Evolutionary conservation across 2,113 vertebrate genomes (phyloP).

Genomic region (Coptodon rendalli): DNA sequence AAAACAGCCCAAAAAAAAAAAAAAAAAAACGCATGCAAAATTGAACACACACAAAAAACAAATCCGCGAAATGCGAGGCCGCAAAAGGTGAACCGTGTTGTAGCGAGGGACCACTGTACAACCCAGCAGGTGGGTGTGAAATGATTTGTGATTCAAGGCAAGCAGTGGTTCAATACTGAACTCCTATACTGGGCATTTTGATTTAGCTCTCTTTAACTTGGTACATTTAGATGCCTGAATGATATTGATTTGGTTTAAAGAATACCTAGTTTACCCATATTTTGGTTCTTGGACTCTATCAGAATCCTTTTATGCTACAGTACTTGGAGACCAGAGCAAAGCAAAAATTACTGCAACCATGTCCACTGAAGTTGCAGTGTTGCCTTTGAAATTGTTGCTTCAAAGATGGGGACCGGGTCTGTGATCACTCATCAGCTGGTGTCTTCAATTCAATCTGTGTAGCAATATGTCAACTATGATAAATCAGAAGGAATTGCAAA

Average conservation of each 20-base stretch:
- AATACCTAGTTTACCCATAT: not conserved
- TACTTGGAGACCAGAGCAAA: not conserved
- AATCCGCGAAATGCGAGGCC: accelerated
- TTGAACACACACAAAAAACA: too few species aligned
- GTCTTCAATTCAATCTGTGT: not conserved
- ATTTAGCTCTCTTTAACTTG: not conserved
- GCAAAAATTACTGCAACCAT: not conserved
- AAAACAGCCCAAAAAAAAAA: too few species aligned
- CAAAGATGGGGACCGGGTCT: not conserved
- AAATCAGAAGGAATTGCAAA: not conserved
- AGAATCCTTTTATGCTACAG: not conserved
- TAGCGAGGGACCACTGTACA: not conserved
- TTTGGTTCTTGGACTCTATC: not conserved
- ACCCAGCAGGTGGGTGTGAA: not conserved
- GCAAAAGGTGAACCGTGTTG: not conserved
- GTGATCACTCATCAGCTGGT: not conserved
- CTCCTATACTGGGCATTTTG: not conserved
- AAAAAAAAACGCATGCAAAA: accelerated
- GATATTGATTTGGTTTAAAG: not conserved
- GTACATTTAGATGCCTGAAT: not conserved
- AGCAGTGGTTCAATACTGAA: not conserved
- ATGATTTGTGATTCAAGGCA: not conserved
- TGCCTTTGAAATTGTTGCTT: not conserved
- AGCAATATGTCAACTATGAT: not conserved
- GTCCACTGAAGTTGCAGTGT: not conserved